phyloP scores from a whole-genome alignment of 2,797 vertebrate genomes.

The Myioborus melanocephalus region DNA sequence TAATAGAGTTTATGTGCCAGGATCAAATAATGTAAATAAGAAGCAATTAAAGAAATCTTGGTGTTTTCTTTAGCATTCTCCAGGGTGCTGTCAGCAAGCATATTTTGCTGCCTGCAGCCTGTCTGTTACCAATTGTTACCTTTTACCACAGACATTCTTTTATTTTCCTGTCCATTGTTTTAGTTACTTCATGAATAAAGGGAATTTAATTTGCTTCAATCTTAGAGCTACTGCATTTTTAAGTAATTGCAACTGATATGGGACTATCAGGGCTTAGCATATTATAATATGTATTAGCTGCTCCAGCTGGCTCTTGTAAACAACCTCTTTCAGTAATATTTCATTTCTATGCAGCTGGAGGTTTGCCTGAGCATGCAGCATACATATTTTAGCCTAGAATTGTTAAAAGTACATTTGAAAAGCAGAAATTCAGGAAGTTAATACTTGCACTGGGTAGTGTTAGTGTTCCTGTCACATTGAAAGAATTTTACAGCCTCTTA shows the following conservation, averaged over 20 bases:
- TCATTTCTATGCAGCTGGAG: slow-evolving; percentile 52
- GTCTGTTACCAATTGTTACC: background rate
- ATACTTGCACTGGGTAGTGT: background rate
- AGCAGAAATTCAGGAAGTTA: background rate
- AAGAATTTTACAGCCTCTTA: background rate
- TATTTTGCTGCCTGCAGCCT: background rate
- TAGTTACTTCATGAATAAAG: slow-evolving; percentile 28
- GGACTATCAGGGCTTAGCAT: slow-evolving; percentile 6
- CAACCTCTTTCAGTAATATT: slow-evolving; percentile 44
- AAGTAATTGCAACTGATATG: slow-evolving; percentile 44
- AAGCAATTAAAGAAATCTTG: slow-evolving; percentile 14
- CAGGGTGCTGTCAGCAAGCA: background rate
- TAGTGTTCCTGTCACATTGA: background rate
- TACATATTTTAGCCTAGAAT: slow-evolving; percentile 8
- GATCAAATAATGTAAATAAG: background rate
- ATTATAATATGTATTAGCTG: slow-evolving; percentile 46
- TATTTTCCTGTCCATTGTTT: slow-evolving; percentile 36
- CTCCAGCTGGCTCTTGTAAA: slow-evolving; percentile 35
- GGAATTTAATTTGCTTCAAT: slow-evolving; percentile 34
- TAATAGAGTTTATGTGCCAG: background rate
- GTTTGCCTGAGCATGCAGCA: slow-evolving; percentile 16
- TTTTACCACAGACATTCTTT: background rate
- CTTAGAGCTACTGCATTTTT: slow-evolving; percentile 26
- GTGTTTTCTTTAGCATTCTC: background rate
- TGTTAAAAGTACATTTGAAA: slow-evolving; percentile 5